These are phyloP conservation scores for Butorides virescens DNA, from an alignment of 2,113 vertebrate species.

Conservation along the genomic window DNA sequence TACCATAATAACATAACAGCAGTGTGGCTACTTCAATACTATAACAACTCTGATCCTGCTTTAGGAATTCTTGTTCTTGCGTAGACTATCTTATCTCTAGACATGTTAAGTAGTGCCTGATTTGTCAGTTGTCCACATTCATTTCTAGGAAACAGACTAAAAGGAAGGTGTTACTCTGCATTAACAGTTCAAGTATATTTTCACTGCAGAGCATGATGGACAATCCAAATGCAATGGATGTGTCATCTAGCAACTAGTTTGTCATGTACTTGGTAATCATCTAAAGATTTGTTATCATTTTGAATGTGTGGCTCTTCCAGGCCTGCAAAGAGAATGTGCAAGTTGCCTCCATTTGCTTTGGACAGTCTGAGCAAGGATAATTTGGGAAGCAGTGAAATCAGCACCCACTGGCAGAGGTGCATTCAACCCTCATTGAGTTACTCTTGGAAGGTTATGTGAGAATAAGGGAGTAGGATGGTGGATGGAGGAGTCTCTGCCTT, in stretches of 20 bases:
- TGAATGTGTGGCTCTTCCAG: not conserved
- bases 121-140: not conserved
- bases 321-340: not conserved
- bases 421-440: accelerated
- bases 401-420: not conserved
- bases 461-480: accelerated
- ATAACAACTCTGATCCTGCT: not conserved
- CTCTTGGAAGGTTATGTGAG: not conserved
- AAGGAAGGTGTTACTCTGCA: not conserved
- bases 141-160: not conserved
- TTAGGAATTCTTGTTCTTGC: not conserved
- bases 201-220: not conserved
- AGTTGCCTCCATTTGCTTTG: not conserved
- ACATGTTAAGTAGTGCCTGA: not conserved
- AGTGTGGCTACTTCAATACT: not conserved
- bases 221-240: not conserved
- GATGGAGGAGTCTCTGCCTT: not conserved
- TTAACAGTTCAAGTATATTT: not conserved
- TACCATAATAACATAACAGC: not conserved
- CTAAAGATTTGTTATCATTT: not conserved
- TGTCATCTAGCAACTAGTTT: not conserved
- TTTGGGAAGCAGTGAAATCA: not conserved
- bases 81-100: not conserved
- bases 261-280: not conserved
- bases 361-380: not conserved